Evolutionary conservation across 2,113 vertebrate species (phyloP), one percentile per base, ranked within the genome.

Genomic region (Oxygymnocypris stewartii): DNA sequence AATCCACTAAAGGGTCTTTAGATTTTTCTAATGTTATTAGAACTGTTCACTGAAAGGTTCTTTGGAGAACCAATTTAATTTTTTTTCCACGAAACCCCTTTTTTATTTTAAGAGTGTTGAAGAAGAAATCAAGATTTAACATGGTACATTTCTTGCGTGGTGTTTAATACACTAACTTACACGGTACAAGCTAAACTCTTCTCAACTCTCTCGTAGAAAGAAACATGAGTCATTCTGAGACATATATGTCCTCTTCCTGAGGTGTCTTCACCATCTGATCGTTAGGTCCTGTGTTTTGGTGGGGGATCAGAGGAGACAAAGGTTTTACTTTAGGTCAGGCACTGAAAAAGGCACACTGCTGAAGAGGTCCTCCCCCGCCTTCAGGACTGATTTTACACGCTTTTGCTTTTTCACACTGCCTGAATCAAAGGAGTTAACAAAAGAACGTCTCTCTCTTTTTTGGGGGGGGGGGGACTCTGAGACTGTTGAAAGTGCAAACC

Each of bases 321-420:
- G 89, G 89, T 59, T 88, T 86, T 92, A 90, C 92, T 94, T 94
- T 88, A 91, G 91, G 90, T 90, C 88, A 86, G 8, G 86, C 40
- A 67, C 85, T 90, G 89, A 90, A 93, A 93, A 94, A 93, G 91
- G 79, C 91, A 87, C 88, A 54, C 88, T 84, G 90, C 89, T 79
- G 84, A 88, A 75, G 89, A 90, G 93, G 87, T 93, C 93, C 93
- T 92, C 93, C 93, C 92, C 92, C 92, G 89, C 92, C 92, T 94
- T 92, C 92, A 87, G 88, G 90, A 84, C 92, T 92, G 91, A 95
- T 95, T 95, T 95, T 93, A 95, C 94, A 95, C 93, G 93, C 93
- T 93, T 93, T 90, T 90, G 93, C 94, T 93, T 93, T 94, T 94
- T 93, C 94, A 94, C 93, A 92, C 90, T 91, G 89, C 85, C 85